Evolutionary conservation across 2,797 vertebrate genomes (phyloP).

Genomic region (Sebastes vulpes): DNA sequence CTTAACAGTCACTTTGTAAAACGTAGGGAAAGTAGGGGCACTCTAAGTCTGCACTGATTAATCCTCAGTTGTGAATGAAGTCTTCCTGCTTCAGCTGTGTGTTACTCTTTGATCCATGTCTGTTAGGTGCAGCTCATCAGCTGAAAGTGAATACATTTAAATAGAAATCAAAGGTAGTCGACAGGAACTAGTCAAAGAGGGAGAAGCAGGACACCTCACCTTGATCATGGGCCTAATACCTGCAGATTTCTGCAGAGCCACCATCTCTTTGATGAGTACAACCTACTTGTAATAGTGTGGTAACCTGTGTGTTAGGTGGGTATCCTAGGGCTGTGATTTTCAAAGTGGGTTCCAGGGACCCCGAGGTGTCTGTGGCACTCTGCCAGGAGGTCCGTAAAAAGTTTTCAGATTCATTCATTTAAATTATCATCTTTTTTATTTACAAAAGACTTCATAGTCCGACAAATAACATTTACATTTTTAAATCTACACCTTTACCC

Average conservation of each 20-base stretch:
- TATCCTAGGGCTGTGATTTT: not conserved
- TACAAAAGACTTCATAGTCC: too few relatives aligned
- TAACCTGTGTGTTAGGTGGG: not conserved
- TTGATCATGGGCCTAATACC: conserved; percentile 1
- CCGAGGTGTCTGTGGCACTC: too few relatives aligned
- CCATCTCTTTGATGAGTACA: conserved; percentile 26
- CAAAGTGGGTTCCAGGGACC: too few relatives aligned
- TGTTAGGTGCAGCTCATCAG: conserved; percentile 20
- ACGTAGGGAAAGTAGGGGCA: not conserved
- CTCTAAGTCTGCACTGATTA: not conserved
- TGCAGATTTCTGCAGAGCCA: conserved; percentile 16
- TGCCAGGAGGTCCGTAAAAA: too few relatives aligned
- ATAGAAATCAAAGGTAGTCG: conserved; percentile 33
- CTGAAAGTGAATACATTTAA: conserved; percentile 22
- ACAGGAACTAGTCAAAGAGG: conserved; percentile 12
- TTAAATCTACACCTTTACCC: too few relatives aligned
- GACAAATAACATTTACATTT: too few relatives aligned
- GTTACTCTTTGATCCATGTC: conserved; percentile 14
- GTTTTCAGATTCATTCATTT: too few relatives aligned
- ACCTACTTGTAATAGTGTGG: not conserved
- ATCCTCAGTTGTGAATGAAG: not conserved
- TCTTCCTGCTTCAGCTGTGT: not conserved
- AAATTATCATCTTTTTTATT: too few relatives aligned
- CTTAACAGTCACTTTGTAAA: not conserved
- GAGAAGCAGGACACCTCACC: not conserved